Evolutionary conservation across 1,140 invertebrate genomes (phyloP).

Genomic region (Paraescarpia echinospica): DNA sequence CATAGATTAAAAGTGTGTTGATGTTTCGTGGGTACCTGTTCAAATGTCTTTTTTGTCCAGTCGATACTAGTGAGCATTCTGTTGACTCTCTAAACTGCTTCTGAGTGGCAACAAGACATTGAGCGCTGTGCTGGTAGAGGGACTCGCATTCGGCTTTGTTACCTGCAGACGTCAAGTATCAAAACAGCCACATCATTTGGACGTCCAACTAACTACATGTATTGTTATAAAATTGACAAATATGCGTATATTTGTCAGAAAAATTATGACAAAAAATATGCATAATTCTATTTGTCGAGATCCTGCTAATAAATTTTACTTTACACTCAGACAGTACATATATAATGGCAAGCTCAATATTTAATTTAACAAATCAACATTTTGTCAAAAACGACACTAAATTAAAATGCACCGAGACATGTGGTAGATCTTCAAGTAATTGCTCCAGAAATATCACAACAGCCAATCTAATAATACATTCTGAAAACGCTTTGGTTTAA

Average conservation of each 20-base stretch:
- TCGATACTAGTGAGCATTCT: slow-evolving; percentile 74
- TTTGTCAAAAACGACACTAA: neutral
- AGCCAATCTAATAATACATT: neutral
- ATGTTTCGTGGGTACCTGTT: slow-evolving; percentile 63
- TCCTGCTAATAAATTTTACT: no score
- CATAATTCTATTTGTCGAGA: no score
- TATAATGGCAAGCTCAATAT: no score
- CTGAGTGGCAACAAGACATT: slow-evolving; percentile 77
- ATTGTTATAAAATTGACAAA: no score
- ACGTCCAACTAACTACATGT: no score
- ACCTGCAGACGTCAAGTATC: slow-evolving; percentile 52
- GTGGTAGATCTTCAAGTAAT: neutral
- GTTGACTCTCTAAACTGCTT: slow-evolving; percentile 73
- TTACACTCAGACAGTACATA: no score
- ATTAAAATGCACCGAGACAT: neutral
- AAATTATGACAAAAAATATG: no score
- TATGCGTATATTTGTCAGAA: no score
- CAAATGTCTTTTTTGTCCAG: slow-evolving; percentile 77
- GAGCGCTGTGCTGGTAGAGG: slow-evolving; percentile 84
- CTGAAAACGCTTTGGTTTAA: neutral
- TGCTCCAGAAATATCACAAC: neutral
- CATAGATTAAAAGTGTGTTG: no score
- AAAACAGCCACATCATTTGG: no score
- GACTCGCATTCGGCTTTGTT: slow-evolving; percentile 83
- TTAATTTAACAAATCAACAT: neutral